phyloP scores from a whole-genome alignment of 2,113 vertebrate genomes.

The Chionis minor region DNA sequence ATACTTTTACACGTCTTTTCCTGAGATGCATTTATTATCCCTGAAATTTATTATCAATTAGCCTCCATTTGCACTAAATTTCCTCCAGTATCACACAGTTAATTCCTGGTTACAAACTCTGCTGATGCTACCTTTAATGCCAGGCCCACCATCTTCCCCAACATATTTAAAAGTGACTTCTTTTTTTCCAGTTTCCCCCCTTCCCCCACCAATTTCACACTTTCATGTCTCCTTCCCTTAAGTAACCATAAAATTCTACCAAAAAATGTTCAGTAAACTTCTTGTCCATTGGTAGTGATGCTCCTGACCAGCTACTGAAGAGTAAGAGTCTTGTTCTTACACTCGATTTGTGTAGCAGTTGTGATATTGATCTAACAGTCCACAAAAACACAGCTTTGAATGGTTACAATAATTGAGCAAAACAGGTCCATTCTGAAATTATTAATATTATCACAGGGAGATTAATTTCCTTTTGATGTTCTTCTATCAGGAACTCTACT shows the following conservation, averaged over 20 bases:
- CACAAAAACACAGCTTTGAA: slow-evolving; percentile 21
- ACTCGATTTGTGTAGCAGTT: background rate
- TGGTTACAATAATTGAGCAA: slow-evolving; percentile 50
- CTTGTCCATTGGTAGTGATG: background rate
- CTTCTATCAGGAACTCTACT: slow-evolving; percentile 56
- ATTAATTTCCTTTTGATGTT: slow-evolving; percentile 62
- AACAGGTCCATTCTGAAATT: slow-evolving; percentile 55
- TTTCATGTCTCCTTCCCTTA: too few relatives aligned
- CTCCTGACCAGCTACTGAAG: background rate
- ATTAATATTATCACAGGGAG: slow-evolving; percentile 32
- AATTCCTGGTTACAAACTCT: too few relatives aligned
- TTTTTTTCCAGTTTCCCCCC: too few relatives aligned
- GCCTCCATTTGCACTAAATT: too few relatives aligned
- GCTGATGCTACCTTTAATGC: too few relatives aligned
- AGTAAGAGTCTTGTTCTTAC: background rate
- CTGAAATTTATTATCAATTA: too few relatives aligned
- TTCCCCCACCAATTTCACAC: too few relatives aligned
- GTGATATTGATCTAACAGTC: background rate
- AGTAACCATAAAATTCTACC: background rate
- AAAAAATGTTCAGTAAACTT: background rate
- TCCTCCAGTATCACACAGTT: too few relatives aligned
- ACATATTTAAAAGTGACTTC: too few relatives aligned
- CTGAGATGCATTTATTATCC: too few relatives aligned
- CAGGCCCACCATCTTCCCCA: too few relatives aligned
- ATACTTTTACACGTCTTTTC: too few relatives aligned